A percentile compares a stretch with the other conserved stretches of the same genome.
These are phyloP conservation scores for Hippopotamyrus pictus DNA, from an alignment of 2,797 vertebrate species.

Conservation along the genomic window DNA sequence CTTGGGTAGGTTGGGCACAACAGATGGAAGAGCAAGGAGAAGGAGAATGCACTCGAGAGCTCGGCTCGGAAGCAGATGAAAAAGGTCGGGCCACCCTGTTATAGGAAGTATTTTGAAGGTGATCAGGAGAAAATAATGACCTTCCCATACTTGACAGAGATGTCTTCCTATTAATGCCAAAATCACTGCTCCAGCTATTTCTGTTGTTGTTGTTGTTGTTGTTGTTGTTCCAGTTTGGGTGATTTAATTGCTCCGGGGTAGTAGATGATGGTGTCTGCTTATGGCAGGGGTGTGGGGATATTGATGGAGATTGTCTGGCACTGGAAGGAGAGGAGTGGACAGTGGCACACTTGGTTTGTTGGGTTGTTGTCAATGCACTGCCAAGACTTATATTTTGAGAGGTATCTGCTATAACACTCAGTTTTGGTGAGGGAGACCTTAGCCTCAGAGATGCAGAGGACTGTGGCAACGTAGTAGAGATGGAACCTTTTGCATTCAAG, in stretches of 20 bases:
- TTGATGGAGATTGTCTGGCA: slow-evolving; percentile 22
- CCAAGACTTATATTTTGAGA: slow-evolving; percentile 20
- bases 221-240: slow-evolving; percentile 33
- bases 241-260: slow-evolving; percentile 21
- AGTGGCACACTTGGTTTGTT: slow-evolving; percentile 31
- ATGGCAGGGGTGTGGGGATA: slow-evolving; percentile 29
- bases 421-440: slow-evolving; percentile 52
- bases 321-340: slow-evolving; percentile 31
- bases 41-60: slow-evolving; percentile 66
- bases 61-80: slow-evolving; percentile 65
- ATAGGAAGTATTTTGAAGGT: slow-evolving; percentile 45
- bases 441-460: slow-evolving; percentile 31
- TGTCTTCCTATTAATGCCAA: slow-evolving; percentile 32
- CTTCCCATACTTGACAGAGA: slow-evolving; percentile 23
- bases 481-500: background rate
- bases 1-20: slow-evolving; percentile 51
- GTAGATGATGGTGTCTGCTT: slow-evolving; percentile 26
- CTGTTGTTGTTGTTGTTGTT: background rate
- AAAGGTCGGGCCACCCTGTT: slow-evolving; percentile 64
- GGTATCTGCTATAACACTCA: background rate
- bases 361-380: slow-evolving; percentile 30
- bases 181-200: slow-evolving; percentile 22
- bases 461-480: slow-evolving; percentile 21
- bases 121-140: slow-evolving; percentile 32
- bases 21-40: slow-evolving; percentile 44